A percentile compares a stretch with the other conserved stretches of the same genome.
Conservation (phyloP, 1,140 invertebrate species). For the Cydia amplana region DNA sequence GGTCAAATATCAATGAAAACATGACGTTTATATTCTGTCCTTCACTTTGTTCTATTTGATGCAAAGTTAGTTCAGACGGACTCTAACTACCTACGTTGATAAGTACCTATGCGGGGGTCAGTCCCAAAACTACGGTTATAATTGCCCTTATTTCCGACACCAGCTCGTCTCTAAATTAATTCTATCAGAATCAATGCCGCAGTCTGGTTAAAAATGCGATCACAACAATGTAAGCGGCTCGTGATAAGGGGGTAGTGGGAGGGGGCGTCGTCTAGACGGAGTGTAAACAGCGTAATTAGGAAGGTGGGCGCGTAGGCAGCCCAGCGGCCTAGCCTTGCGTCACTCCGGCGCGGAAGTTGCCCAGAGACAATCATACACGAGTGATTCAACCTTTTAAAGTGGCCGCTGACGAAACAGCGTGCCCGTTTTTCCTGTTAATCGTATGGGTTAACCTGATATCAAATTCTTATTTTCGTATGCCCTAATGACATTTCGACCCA, state of each 20-base stretch:
- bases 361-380: constrained; percentile 2
- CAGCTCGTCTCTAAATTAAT: not conserved
- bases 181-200: not conserved
- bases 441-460: not conserved
- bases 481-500: not conserved
- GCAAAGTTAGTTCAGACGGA: too few relatives aligned
- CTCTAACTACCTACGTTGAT: too few relatives aligned
- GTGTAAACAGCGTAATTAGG: constrained; percentile 66
- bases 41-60: too few relatives aligned
- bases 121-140: not conserved
- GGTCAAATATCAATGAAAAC: too few relatives aligned
- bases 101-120: not conserved
- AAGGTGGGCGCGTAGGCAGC: constrained; percentile 72
- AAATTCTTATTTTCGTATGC: not conserved
- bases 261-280: constrained; percentile 71
- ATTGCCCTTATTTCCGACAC: not conserved
- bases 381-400: constrained; percentile 8
- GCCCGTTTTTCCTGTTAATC: not conserved
- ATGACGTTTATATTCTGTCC: too few relatives aligned
- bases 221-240: constrained; percentile 50
- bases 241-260: constrained; percentile 56
- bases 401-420: not conserved
- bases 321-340: constrained; percentile 52
- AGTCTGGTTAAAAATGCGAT: constrained; percentile 26
- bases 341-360: constrained; percentile 39